A percentile compares a stretch with the other conserved stretches of the same genome.
Evolutionary conservation across 2,888 invertebrate species (phyloP).

Genomic region (Tolmerus cingulatus): DNA sequence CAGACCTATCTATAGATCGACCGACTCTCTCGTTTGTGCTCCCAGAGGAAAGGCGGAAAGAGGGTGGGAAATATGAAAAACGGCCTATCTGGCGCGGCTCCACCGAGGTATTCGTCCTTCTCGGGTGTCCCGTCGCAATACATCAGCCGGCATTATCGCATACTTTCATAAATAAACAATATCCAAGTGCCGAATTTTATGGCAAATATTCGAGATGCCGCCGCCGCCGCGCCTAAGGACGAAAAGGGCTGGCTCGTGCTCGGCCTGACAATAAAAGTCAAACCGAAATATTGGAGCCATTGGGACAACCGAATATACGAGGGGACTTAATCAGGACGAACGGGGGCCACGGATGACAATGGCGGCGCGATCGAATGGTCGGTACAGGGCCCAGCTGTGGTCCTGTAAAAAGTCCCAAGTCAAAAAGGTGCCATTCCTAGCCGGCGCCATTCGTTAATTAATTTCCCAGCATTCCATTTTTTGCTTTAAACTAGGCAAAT

Average conservation of each 20-base stretch:
- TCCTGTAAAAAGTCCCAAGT: neutral
- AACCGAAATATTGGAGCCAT: neutral
- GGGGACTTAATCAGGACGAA: neutral
- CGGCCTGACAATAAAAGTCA: neutral
- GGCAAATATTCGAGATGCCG: neutral
- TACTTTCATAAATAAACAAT: neutral
- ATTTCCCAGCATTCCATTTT: neutral
- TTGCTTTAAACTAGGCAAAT: neutral
- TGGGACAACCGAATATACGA: neutral
- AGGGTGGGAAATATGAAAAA: neutral
- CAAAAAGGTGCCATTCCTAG: neutral
- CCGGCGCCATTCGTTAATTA: neutral
- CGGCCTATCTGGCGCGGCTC: neutral
- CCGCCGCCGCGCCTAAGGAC: too few relatives aligned
- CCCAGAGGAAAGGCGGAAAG: neutral
- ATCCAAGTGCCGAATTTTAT: neutral
- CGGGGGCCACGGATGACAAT: neutral
- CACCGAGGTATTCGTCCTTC: neutral
- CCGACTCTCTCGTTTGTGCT: neutral
- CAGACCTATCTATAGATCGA: neutral
- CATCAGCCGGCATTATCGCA: neutral
- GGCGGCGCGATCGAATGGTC: neutral
- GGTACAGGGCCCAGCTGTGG: neutral
- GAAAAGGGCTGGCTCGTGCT: neutral
- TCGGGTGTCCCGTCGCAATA: neutral